Conservation (phyloP, 1,140 invertebrate genomes). For the Drosophila azteca region DNA sequence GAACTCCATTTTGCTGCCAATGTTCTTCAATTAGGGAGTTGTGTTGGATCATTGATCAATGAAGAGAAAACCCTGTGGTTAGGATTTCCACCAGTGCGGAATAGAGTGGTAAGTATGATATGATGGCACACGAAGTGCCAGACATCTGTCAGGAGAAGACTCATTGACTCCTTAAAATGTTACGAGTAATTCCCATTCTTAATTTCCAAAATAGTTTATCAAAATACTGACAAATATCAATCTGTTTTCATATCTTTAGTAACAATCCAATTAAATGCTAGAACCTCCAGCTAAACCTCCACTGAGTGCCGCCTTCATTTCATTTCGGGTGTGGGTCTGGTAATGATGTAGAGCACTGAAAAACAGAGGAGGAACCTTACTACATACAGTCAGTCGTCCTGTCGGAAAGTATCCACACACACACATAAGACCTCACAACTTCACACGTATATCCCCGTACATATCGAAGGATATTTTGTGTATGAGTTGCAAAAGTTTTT, state of each 20-base stretch:
- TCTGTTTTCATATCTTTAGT: too few relatives aligned
- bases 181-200: too few relatives aligned
- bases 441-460: neutral
- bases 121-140: too few relatives aligned
- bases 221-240: too few relatives aligned
- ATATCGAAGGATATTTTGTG: slow-evolving; percentile 35
- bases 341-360: neutral
- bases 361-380: slow-evolving; percentile 2
- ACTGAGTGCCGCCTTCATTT: neutral
- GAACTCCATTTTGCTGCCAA: slow-evolving; percentile 20
- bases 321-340: neutral
- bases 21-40: slow-evolving; percentile 36
- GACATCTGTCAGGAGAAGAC: too few relatives aligned
- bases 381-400: slow-evolving; percentile 15
- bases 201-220: too few relatives aligned
- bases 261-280: neutral
- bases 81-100: neutral
- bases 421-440: neutral
- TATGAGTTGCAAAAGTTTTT: slow-evolving; percentile 56
- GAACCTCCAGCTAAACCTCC: too few relatives aligned
- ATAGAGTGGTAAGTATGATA: too few relatives aligned
- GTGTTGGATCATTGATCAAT: neutral
- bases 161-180: too few relatives aligned
- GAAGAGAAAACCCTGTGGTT: neutral
- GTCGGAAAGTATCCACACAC: slow-evolving; percentile 16